phyloP scores from a whole-genome alignment of 1,140 invertebrate species.

The Plodia interpunctella region DNA sequence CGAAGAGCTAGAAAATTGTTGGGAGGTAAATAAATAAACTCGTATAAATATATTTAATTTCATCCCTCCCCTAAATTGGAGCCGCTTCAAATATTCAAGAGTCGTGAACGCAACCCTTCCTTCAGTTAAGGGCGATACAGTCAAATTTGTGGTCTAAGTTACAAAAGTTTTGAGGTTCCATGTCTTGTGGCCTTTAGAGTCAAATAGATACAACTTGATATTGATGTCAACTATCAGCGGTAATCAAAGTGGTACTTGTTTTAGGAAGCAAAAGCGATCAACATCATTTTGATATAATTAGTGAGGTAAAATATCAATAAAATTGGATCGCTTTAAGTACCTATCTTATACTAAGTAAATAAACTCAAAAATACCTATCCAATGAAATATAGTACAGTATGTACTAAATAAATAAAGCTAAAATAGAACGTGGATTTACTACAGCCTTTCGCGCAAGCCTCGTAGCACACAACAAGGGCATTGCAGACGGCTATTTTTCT shows the following conservation, averaged over 20 bases:
- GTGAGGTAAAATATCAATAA: too few relatives aligned
- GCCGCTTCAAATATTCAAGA: slow-evolving; percentile 71
- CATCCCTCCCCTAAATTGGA: slow-evolving; percentile 65
- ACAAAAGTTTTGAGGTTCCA: not conserved
- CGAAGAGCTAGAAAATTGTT: slow-evolving; percentile 32
- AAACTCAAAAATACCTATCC: too few relatives aligned
- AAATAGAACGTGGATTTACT: not conserved
- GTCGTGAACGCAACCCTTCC: slow-evolving; percentile 71
- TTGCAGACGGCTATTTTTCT: slow-evolving; percentile 49
- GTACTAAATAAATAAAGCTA: too few relatives aligned
- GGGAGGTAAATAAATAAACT: slow-evolving; percentile 59
- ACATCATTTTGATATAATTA: too few relatives aligned
- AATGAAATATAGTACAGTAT: too few relatives aligned
- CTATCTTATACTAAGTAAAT: too few relatives aligned
- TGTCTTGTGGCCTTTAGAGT: too few relatives aligned
- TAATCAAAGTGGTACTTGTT: too few relatives aligned
- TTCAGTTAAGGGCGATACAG: slow-evolving; percentile 54
- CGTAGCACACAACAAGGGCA: slow-evolving; percentile 12
- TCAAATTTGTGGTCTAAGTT: slow-evolving; percentile 25
- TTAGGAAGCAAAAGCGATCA: too few relatives aligned
- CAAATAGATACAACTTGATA: too few relatives aligned
- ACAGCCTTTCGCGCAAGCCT: not conserved
- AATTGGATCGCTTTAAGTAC: too few relatives aligned
- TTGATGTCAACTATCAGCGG: too few relatives aligned
- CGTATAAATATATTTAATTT: slow-evolving; percentile 74